Conservation (phyloP, 2,797 vertebrate genomes). For the Callimico goeldii region DNA sequence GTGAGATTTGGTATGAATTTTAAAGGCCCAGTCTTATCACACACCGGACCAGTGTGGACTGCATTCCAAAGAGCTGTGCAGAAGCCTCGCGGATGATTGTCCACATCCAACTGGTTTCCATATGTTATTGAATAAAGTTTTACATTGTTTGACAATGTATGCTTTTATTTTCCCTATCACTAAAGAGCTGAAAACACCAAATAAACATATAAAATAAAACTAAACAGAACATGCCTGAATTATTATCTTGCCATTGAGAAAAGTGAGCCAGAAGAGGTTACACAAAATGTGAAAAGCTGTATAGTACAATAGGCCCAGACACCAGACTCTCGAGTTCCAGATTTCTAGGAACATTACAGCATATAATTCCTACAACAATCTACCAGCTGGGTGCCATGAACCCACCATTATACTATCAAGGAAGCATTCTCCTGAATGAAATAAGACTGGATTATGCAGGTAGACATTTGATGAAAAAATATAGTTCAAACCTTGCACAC, state of each 20-base stretch:
- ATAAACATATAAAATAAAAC: neutral
- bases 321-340: neutral
- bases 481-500: neutral
- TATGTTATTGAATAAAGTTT: neutral
- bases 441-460: neutral
- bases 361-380: neutral
- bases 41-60: neutral
- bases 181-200: neutral
- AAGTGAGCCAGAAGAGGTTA: neutral
- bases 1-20: neutral
- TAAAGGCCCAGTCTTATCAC: neutral
- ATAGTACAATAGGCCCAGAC: neutral
- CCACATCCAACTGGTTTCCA: neutral
- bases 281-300: neutral
- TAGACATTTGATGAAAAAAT: neutral
- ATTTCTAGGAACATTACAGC: neutral
- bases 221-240: neutral
- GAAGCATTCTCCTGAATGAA: neutral
- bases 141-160: neutral
- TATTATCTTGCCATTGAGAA: constrained; percentile 23
- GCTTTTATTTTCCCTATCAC: neutral
- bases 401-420: no score
- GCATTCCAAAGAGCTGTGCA: neutral
- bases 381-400: fast-evolving
- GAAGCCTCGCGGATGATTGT: neutral